Percentiles rank a stretch among this genome's conserved stretches.
These are phyloP conservation scores for Popillia japonica DNA, from an alignment of 1,140 invertebrate species.

Conservation along the genomic window DNA sequence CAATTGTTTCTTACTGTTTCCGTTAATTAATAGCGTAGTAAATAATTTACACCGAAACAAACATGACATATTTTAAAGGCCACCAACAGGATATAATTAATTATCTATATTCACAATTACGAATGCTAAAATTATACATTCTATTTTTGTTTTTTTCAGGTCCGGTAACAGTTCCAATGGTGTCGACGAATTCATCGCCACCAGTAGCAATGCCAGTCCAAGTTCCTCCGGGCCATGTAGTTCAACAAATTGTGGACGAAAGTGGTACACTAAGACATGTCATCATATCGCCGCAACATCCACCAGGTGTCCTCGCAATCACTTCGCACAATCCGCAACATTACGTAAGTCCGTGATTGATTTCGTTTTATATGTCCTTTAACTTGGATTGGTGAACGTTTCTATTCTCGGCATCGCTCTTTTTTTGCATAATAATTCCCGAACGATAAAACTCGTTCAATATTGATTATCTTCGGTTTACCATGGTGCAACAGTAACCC, in stretches of 20 bases:
- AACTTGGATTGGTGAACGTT: not conserved
- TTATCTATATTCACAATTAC: not conserved
- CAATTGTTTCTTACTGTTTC: too few relatives aligned
- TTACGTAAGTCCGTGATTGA: slow-evolving; percentile 66
- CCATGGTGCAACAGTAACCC: not conserved
- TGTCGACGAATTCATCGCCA: slow-evolving; percentile 79
- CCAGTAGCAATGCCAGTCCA: slow-evolving; percentile 86
- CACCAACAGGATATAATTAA: not conserved
- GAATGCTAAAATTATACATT: not conserved
- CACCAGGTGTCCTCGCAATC: slow-evolving; percentile 61
- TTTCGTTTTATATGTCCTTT: not conserved
- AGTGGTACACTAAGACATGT: slow-evolving; percentile 85
- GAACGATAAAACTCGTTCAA: not conserved
- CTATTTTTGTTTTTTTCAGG: slow-evolving; percentile 58
- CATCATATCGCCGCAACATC: slow-evolving; percentile 78
- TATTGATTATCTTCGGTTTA: not conserved
- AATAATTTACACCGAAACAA: too few relatives aligned
- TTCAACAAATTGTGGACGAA: slow-evolving; percentile 91
- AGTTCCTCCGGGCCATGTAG: slow-evolving; percentile 87
- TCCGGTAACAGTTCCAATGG: slow-evolving; percentile 84
- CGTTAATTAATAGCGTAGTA: too few relatives aligned
- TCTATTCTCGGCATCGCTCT: not conserved
- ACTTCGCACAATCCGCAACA: slow-evolving; percentile 63
- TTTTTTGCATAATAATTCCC: slow-evolving; percentile 6
- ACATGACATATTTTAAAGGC: too few relatives aligned